Percentiles rank a stretch among this genome's conserved stretches.
Conservation (phyloP, 2,797 vertebrate genomes). For the Acanthurus lineatus region DNA sequence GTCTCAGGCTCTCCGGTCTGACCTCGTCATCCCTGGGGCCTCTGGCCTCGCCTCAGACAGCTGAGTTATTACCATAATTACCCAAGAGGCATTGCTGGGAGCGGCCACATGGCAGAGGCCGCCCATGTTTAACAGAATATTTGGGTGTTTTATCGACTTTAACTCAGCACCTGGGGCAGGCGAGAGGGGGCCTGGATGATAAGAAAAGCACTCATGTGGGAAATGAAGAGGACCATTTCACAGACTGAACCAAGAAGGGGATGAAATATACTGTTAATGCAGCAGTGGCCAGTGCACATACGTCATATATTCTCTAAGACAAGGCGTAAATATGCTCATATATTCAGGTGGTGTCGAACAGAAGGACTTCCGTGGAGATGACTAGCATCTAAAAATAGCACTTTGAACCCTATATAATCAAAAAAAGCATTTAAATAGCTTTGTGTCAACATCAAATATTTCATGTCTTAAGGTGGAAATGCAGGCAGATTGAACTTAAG, state of each 20-base stretch:
- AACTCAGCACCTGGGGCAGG: slow-evolving; percentile 76
- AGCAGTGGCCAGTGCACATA: slow-evolving; percentile 72
- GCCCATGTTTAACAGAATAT: slow-evolving; percentile 85
- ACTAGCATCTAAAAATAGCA: slow-evolving; percentile 44
- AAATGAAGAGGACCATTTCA: slow-evolving; percentile 89
- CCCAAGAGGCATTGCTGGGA: slow-evolving; percentile 81
- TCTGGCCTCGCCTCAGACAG: slow-evolving; percentile 80
- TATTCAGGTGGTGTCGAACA: slow-evolving; percentile 64
- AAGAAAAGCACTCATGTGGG: slow-evolving; percentile 93
- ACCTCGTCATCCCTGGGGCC: slow-evolving; percentile 79
- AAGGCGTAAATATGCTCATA: slow-evolving; percentile 82
- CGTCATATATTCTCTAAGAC: slow-evolving; percentile 76
- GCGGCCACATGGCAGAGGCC: slow-evolving; percentile 73
- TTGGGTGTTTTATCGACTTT: slow-evolving; percentile 92
- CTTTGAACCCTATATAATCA: slow-evolving; percentile 21
- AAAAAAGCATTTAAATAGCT: slow-evolving; percentile 38
- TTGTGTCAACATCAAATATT: slow-evolving; percentile 49
- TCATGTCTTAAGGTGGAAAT: slow-evolving; percentile 25
- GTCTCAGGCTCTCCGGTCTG: slow-evolving; percentile 64
- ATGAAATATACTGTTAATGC: slow-evolving; percentile 82
- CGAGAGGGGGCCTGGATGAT: slow-evolving; percentile 73
- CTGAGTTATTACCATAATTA: slow-evolving; percentile 88
- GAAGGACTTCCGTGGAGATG: slow-evolving; percentile 48
- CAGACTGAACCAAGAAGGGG: slow-evolving; percentile 83
- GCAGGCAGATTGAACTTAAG: background rate